Base-by-base conservation (phyloP, 1,140 invertebrate species). In the Aphelinus atriplicis region DNA sequence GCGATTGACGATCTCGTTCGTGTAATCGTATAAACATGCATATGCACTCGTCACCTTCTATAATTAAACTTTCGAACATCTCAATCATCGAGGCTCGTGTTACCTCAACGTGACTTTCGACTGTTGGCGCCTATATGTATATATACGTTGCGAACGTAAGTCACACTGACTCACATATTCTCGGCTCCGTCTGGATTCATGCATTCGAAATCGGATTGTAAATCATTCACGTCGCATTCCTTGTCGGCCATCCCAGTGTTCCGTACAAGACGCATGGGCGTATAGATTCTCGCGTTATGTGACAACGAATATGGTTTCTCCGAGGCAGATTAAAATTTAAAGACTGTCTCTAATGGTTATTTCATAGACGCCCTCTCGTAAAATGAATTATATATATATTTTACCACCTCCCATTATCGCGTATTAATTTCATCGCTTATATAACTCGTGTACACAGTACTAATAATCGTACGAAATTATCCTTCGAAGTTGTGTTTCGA, bases 41-140 rank as follows among this genome's bases (percentile, higher is more conserved):
- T 26, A 26, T 79, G 77, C 73, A 67, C 76, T 74, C 79, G 68
- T 75, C 76, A 70, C 66, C 63, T 10, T 50, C 63, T 65, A 53
- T 53, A 65, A 51, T 65, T 65, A 51, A 10, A 48, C 61, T 48
- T 43, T 48, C 45, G 61, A 63, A 63, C 46, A 63, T 63, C 7
- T 10, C n/a, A 26, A 9, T 5, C 43, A 63, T 65, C 62, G 62
- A 0, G 10, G 50, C 2, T 10, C n/a, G 10, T 1, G 3, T 47
- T 3, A 4, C 5, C n/a, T 65, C 48, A 65, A 65, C 63, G 63
- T 65, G 50, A 43, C 63, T 50, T 65, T 65, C 63, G 63, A 51
- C 68, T 51, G 58, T 1, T 45, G 2, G 58, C 3, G 4, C 26
- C 26, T 26, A 26, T 26, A 26, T 26, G 26, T 26, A 26, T 26